phyloP scores from a whole-genome alignment of 2,888 invertebrate genomes.

The Amiota mariae region DNA sequence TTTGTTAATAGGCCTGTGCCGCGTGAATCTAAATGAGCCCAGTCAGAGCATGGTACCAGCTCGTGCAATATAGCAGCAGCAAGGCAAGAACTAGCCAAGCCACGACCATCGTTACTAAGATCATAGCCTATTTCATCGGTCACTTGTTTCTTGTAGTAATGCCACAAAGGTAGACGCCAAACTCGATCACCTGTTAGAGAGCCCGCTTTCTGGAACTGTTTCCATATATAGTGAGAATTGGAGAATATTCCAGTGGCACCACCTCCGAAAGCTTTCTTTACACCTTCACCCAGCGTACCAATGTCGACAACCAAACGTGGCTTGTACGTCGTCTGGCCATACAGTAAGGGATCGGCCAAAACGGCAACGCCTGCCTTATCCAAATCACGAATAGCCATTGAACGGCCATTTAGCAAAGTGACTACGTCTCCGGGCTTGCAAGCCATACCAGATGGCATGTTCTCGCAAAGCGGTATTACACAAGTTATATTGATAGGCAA shows the following conservation, averaged over 20 bases:
- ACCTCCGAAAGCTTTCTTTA: conserved; percentile 76
- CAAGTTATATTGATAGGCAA: conserved; percentile 76
- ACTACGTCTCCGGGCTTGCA: conserved; percentile 75
- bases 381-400: conserved; percentile 74
- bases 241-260: conserved; percentile 77
- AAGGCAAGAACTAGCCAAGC: conserved; percentile 78
- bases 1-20: conserved; percentile 79
- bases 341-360: conserved; percentile 86
- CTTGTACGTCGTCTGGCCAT: conserved; percentile 80
- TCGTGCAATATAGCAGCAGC: conserved; percentile 82
- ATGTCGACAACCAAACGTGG: conserved; percentile 76
- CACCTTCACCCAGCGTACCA: conserved; percentile 75
- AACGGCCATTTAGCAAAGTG: conserved; percentile 75
- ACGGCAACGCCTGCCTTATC: conserved; percentile 86
- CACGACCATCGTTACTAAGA: conserved; percentile 77
- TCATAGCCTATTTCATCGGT: conserved; percentile 75
- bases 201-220: conserved; percentile 76
- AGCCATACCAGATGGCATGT: conserved; percentile 77
- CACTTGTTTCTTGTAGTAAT: conserved; percentile 66
- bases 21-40: conserved; percentile 83
- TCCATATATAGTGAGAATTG: conserved; percentile 75
- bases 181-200: conserved; percentile 77
- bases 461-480: conserved; percentile 73
- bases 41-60: conserved; percentile 78
- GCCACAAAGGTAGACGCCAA: conserved; percentile 79